Percentiles rank a stretch among this genome's conserved stretches.
phyloP scores from a whole-genome alignment of 2,888 invertebrate species.

The Eupithecia subfuscata region DNA sequence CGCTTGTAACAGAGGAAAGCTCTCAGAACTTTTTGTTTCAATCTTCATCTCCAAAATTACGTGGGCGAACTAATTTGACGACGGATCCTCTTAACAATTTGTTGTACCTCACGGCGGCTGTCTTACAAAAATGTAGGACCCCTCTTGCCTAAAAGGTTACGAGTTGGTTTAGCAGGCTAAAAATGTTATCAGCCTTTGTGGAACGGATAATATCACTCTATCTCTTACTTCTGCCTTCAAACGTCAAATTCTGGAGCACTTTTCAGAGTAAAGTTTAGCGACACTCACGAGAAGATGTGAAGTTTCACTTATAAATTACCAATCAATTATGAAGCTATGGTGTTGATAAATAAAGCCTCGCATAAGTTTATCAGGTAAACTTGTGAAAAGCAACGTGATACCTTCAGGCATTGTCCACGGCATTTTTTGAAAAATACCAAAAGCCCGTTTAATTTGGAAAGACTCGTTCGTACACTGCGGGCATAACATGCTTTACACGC shows the following conservation, averaged over 20 bases:
- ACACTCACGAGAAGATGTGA: neutral
- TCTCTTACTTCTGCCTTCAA: neutral
- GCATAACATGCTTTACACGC: conserved; percentile 29
- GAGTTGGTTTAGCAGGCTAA: neutral
- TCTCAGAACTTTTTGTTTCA: conserved; percentile 59
- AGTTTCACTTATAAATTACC: neutral
- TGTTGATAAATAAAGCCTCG: neutral
- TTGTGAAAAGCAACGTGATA: neutral
- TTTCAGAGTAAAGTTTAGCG: neutral
- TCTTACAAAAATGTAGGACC: conserved; percentile 25
- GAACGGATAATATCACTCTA: neutral
- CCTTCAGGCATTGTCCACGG: neutral
- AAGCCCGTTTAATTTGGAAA: conserved; percentile 8
- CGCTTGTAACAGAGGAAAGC: conserved; percentile 56
- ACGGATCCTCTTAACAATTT: conserved; percentile 45
- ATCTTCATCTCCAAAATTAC: conserved; percentile 56
- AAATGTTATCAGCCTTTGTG: neutral
- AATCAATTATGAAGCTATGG: neutral
- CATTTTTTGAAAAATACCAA: conserved; percentile 10
- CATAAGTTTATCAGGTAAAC: neutral
- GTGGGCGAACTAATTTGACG: conserved; percentile 50
- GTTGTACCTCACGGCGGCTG: conserved; percentile 25
- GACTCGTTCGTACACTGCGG: conserved; percentile 17
- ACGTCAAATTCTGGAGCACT: neutral
- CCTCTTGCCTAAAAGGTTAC: conserved; percentile 24